phyloP scores from a whole-genome alignment of 2,113 vertebrate species.

The Pyrgilauda ruficollis region DNA sequence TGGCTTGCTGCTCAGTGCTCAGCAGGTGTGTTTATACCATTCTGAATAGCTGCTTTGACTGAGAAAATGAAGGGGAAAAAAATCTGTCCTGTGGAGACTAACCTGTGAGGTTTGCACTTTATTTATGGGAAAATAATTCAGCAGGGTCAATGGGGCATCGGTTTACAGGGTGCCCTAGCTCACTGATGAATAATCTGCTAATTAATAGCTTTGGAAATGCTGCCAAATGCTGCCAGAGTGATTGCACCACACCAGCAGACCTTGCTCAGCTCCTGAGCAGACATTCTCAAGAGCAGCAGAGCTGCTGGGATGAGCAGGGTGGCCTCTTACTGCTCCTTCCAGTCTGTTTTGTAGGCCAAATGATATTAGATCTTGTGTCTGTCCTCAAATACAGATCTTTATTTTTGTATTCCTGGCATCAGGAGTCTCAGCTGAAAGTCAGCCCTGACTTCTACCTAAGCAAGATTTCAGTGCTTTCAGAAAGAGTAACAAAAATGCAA shows the following conservation, averaged over 20 bases:
- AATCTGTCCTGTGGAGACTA: background rate
- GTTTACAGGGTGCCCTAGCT: background rate
- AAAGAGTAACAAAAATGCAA: background rate
- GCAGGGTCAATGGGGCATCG: conserved; percentile 7
- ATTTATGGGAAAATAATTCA: conserved; percentile 31
- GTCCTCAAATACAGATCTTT: background rate
- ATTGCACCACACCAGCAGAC: background rate
- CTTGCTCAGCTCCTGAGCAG: background rate
- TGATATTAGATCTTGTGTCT: background rate
- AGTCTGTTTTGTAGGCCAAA: background rate
- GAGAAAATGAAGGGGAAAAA: background rate
- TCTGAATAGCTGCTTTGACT: background rate
- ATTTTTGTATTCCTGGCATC: background rate
- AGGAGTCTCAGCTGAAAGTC: background rate
- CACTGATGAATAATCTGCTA: conserved; percentile 42
- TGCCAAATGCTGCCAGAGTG: conserved; percentile 8
- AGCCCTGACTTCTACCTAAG: background rate
- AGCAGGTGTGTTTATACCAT: background rate
- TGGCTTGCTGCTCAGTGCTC: background rate
- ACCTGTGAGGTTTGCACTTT: conserved; percentile 1
- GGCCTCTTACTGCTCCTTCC: background rate
- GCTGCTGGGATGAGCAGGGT: background rate
- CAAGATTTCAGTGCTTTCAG: background rate
- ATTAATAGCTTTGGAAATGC: conserved; percentile 41
- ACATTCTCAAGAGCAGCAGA: background rate